These are phyloP conservation scores for Halotydeus destructor DNA, from an alignment of 1,140 invertebrate species.

Conservation along the genomic window DNA sequence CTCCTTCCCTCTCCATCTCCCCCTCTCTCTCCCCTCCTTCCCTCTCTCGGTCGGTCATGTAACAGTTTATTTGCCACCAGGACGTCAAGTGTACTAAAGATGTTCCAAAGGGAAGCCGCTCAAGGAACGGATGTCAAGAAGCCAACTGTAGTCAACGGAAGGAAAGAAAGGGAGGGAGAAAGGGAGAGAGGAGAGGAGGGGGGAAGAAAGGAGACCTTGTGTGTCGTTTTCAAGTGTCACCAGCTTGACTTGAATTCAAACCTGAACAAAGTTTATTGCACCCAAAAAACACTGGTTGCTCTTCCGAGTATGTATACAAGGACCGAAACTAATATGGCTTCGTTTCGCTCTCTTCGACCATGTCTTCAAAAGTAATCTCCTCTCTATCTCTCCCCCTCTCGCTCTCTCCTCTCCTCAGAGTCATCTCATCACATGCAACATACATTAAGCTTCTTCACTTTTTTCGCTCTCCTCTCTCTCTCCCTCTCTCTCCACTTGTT, in stretches of 20 bases:
- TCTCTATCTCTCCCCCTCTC: background rate
- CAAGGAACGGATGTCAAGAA: background rate
- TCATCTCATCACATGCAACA: constrained; percentile 1
- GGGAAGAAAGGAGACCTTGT: background rate
- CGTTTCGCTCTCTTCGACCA: background rate
- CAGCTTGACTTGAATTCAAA: background rate
- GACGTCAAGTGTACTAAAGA: background rate
- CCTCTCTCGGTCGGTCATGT: background rate
- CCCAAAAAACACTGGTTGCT: background rate
- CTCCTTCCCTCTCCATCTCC: too few species aligned
- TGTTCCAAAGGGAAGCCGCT: background rate
- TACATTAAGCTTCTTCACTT: background rate
- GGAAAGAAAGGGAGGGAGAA: background rate
- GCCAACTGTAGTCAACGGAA: background rate
- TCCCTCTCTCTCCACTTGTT: background rate
- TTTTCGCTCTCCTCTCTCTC: background rate
- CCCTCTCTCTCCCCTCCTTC: background rate
- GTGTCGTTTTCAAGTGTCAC: background rate
- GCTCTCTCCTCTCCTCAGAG: background rate
- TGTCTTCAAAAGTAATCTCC: background rate
- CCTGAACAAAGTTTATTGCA: background rate
- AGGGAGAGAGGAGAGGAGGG: background rate
- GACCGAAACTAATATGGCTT: background rate
- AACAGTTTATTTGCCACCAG: background rate
- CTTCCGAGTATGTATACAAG: background rate